A percentile compares a stretch with the other conserved stretches of the same genome.
These are phyloP conservation scores for Cerastis rubricosa DNA, from an alignment of 2,888 invertebrate genomes.

Conservation along the genomic window DNA sequence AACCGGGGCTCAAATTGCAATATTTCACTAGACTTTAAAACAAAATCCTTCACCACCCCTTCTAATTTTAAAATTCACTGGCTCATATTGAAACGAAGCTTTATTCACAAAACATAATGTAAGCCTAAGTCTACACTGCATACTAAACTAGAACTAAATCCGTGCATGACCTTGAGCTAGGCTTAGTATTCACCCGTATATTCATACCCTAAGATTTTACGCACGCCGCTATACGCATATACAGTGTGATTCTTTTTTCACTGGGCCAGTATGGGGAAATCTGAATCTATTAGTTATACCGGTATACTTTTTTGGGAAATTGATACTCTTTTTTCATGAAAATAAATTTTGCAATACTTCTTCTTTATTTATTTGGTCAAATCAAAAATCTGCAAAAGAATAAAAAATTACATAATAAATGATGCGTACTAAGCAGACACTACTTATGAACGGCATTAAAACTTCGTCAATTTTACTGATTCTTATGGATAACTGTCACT, in stretches of 20 bases:
- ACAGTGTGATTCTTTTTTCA: background rate
- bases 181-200: constrained; percentile 19
- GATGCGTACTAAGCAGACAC: background rate
- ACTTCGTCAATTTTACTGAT: background rate
- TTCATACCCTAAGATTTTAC: constrained; percentile 24
- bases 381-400: background rate
- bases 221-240: background rate
- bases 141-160: constrained; percentile 39
- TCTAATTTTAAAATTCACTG: constrained; percentile 11
- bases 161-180: constrained; percentile 28
- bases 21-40: background rate
- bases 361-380: background rate
- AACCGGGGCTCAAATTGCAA: background rate
- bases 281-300: background rate
- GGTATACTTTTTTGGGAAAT: background rate
- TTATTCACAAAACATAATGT: background rate
- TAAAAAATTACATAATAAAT: background rate
- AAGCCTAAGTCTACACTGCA: constrained; percentile 26
- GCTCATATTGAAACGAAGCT: background rate
- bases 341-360: background rate
- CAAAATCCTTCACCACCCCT: background rate
- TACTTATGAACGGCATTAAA: background rate
- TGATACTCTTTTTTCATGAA: background rate
- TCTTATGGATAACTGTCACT: background rate
- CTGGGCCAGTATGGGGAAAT: background rate